Percentiles rank a stretch among this genome's conserved stretches.
Evolutionary conservation across 2,797 vertebrate species (phyloP).

Genomic region (Lophotriccus pileatus): DNA sequence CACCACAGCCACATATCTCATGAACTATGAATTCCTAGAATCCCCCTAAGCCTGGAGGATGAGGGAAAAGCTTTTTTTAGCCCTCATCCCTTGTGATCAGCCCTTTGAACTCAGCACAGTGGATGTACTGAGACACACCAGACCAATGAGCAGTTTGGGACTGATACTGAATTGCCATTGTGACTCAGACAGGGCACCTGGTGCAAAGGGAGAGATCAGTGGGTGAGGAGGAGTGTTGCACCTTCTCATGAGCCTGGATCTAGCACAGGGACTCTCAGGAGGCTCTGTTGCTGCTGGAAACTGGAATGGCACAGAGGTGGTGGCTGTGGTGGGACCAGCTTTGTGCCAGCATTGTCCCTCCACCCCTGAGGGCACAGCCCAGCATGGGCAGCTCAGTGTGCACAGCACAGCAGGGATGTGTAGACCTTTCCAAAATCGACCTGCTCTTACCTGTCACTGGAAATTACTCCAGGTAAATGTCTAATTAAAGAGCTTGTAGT

Average conservation of each 20-base stretch:
- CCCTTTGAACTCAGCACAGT: conserved; percentile 23
- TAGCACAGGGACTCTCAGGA: neutral
- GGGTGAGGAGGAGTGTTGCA: neutral
- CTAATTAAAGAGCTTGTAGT: neutral
- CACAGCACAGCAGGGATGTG: neutral
- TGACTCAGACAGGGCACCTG: neutral
- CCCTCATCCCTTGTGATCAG: neutral
- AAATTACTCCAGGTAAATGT: neutral
- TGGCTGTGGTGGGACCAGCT: neutral
- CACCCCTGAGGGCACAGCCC: neutral
- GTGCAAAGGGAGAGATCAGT: neutral
- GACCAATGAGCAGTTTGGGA: neutral
- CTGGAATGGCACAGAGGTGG: neutral
- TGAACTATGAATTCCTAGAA: conserved; percentile 44
- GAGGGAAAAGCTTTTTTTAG: conserved; percentile 50
- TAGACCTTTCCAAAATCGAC: neutral
- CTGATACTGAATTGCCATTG: neutral
- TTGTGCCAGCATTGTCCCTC: neutral
- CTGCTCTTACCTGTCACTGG: neutral
- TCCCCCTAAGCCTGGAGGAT: conserved; percentile 32
- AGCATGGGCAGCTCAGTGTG: neutral
- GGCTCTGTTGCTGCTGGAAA: neutral
- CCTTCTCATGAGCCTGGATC: neutral
- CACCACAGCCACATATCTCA: neutral
- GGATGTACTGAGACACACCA: neutral